Evolutionary conservation across 2,888 invertebrate species (phyloP), one percentile per base, ranked within the genome.

Genomic region (Aethes cnicana): DNA sequence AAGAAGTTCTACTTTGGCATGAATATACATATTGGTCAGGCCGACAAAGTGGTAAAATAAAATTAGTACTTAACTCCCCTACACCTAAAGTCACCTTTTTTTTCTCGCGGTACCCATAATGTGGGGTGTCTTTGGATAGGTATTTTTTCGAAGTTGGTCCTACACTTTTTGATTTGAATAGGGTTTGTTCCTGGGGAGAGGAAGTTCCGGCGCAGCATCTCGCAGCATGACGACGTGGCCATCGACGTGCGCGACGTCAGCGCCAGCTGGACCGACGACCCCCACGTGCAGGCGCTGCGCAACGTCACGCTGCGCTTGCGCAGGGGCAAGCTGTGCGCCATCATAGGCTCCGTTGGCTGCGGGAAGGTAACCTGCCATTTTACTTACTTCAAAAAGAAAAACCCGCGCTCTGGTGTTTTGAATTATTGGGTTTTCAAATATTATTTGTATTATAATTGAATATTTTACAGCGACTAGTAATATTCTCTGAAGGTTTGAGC

Each of bases 281-380:
- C 90, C 11, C 74, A 83, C 17, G 81, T 89, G 53, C 85, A 92
- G 63, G 92, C 92, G 0, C 78, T 93, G 5, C 89, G 90, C 25
- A 81, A 90, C 20, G 62, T 93, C 8, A 90, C 90, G 8, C 58
- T 93, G 30, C 77, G 90, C 3, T 71, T 93, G 5, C 84, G 88
- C 12, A 88, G 77, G 62, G 92, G 92, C 32, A 91, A 92, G 62
- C 74, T 93, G 7, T 91, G 94, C 53, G 94, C 94, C 6, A 90
- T 95, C 21, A 93, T 95, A 41, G 95, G 95, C 5, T 91, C 94
- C 44, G 95, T 95, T 0, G 95, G 95, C 4, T 87, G 93, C 21
- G 95, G 95, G 37, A 96, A 94, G 90, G 91, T 91, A 8, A 16
- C 6, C 9, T 25, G 9, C 9, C 25, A 41, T n/a, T 33, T n/a